phyloP scores from a whole-genome alignment of 1,140 invertebrate genomes.

The Pseudachorutes palmiensis region DNA sequence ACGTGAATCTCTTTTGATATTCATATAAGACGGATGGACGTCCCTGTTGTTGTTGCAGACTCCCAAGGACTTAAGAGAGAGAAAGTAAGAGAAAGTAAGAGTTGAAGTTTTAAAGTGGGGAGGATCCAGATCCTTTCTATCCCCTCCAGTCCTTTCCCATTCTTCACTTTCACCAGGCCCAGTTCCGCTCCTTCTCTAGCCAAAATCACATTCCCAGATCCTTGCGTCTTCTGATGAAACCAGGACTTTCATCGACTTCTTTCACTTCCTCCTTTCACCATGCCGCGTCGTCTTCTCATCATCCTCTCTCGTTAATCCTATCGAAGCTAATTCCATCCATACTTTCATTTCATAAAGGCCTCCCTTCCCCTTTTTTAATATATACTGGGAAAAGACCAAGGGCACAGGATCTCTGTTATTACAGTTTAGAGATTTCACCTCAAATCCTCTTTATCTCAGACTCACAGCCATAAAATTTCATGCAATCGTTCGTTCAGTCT shows the following conservation, averaged over 20 bases:
- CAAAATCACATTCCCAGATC: not conserved
- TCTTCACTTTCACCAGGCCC: not conserved
- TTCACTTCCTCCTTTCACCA: not conserved
- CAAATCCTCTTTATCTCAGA: not conserved
- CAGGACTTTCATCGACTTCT: not conserved
- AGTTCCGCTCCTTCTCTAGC: not conserved
- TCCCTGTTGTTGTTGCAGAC: not conserved
- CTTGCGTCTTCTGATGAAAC: not conserved
- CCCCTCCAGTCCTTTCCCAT: not conserved
- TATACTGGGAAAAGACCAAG: not conserved
- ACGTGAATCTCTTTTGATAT: not conserved
- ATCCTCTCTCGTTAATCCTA: not conserved
- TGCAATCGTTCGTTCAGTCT: not conserved
- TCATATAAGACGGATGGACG: not conserved
- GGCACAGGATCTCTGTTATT: too few species aligned
- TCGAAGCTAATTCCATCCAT: not conserved
- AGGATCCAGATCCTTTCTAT: not conserved
- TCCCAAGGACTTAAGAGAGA: not conserved
- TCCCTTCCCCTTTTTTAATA: not conserved
- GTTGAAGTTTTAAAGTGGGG: not conserved
- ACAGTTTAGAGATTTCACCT: not conserved
- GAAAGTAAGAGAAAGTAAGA: not conserved
- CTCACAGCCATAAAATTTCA: too few species aligned
- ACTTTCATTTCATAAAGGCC: not conserved
- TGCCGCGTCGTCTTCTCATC: not conserved